Base-by-base conservation (phyloP, 2,113 vertebrate species). In the Thamnaconus septentrionalis region DNA sequence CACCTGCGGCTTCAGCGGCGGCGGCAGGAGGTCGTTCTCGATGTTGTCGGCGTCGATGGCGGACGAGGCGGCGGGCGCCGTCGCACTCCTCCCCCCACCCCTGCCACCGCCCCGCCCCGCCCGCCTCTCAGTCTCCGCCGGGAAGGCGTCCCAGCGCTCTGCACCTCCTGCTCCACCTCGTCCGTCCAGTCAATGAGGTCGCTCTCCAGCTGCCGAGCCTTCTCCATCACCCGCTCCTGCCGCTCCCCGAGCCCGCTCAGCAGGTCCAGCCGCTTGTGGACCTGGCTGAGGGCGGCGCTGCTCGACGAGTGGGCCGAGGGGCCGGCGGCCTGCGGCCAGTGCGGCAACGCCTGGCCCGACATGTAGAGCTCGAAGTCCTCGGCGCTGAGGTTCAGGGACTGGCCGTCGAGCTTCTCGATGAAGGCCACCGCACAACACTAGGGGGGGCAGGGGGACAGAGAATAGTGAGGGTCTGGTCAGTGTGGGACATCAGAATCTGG, bases 151-250 rank as follows among this genome's bases (percentile, higher is more conserved):
- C 54, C 56, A n/a, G 93, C 92, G 44, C 93, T 94, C 66, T 95
- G 92, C 71, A 96, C 95, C 53, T 95, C 93, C 82, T 91, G 93
- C 63, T 95, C 89, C 53, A 97, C 91, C 0, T 93, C 95, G 0
- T 95, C 95, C 1, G 93, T 94, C 97, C 97, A 99, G 51, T 98
- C 95, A n/a, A 98, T 98, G 4, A 99, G 94, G 85, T 98, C 96
- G 31, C 91, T 94, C 85, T 98, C 97, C 12, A 95, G 89, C 61
- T 94, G 92, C 74, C 91, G 95, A 62, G 94, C 94, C 57, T 92
- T 92, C 64, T 49, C 94, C 64, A 94, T 81, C 60, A 96, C 92
- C 47, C 90, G 89, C 58, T 96, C 96, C 85, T 97, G 95, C 31
- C 94, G 91, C 71, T 93, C 91, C 1, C 92, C 95, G 60, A 97